Evolutionary conservation across 35 echinoderm and acorn worm species (phyloP), one percentile per base, ranked within the genome.

Genomic region (Chiridota heheva): DNA sequence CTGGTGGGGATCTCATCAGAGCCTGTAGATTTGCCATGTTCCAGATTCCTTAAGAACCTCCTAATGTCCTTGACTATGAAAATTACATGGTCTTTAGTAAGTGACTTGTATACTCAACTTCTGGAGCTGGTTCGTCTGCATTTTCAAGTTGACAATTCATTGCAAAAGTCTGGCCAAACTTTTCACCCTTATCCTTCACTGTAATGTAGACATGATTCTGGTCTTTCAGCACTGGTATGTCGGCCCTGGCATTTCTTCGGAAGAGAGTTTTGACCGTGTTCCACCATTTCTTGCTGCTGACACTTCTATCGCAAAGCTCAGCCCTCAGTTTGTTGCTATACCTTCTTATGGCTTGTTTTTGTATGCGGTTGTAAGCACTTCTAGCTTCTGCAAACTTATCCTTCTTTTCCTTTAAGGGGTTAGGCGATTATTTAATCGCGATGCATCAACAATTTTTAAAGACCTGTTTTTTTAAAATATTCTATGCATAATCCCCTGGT

Each of bases 231-330:
- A 74, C 68, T 30, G 81, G 81, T 16, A 84, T 84, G 46, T 84
- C 65, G 5, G 81, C 32, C 44, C 48, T 35, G 44, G 20, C 65
- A 3, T 38, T 24, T 57, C 60, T 84, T 10, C 66, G 45, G 74
- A 49, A 78, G 1, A 78, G 44, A 34, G 46, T 44, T 44, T 78
- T 78, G 1, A 78, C 74, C 5, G 42, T 36, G 48, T 49, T 82
- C 79, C 79, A 82, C 79, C 79, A 82, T 70, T n/a, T n/a, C n/a
- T n/a, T n/a, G n/a, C n/a, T n/a, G n/a, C 79, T 82, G 5, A 82
- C n/a, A 35, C 28, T 84, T 35, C 30, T 41, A 59, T 76, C 82
- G 17, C 47, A 5, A 17, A 74, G 42, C 7, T 74, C 70, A 18
- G 45, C 40, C 34, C 34, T 74, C 1, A 74, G 46, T 24, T 74